Evolutionary conservation across 2,113 vertebrate species (phyloP), one percentile per base, ranked within the genome.

Genomic region (Lampris incognitus): DNA sequence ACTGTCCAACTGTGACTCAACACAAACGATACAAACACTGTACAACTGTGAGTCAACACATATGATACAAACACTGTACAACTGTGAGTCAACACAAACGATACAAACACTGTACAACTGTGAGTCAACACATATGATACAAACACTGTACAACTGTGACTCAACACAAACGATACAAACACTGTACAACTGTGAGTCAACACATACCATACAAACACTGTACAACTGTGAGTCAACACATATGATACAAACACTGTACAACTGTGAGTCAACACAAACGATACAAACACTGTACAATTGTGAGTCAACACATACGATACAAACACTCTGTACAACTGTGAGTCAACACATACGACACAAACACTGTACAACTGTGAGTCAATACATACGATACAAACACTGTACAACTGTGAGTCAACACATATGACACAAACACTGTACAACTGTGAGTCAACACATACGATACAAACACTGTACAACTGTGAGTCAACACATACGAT

Each of bases 11-110:
- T 24, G 24, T 24, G 24, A 24, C 0, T 24, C 51, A 51, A 60
- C 9, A 2, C n/a, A 44, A 2, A 42, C 44, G 37, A 75, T 56
- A 46, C 73, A 62, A 70, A 73, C 59, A 74, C 44, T 36, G 38
- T 41, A 38, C 1, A 1, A 0, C 55, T 41, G 37, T 36, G 52
- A 42, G 67, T 37, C 24, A 24, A 24, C 24, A 24, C 24, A 24
- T 0, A 24, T 0, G 24, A 24, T 24, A 24, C 24, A 24, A 24
- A 24, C 24, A 24, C 24, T 24, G 24, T 24, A 24, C 24, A 24
- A 24, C 24, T 24, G 24, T 0, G 24, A 24, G 24, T 24, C 24
- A 24, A 24, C 24, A 24, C 24, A 24, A 0, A 24, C 24, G 24
- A 24, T 24, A 24, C 24, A 24, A 24, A 24, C 24, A 24, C 24